Evolutionary conservation across 92 coral and sea anemone species (phyloP).

Genomic region (Phenganax marumi): DNA sequence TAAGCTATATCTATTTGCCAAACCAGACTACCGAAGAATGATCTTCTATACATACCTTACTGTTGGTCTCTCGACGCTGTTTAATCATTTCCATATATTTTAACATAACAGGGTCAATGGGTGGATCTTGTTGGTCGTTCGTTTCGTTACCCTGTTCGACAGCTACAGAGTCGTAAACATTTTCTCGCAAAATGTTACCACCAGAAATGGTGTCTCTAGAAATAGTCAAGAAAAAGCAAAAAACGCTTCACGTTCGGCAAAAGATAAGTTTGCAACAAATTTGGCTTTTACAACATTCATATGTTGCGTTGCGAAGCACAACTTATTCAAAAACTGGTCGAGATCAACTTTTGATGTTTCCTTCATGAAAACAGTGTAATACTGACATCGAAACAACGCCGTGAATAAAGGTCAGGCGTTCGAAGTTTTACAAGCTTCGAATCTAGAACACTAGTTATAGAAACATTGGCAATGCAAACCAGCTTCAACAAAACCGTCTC

Average conservation of each 20-base stretch:
- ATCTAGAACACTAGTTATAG: too few species aligned
- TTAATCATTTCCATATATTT: constrained; percentile 45
- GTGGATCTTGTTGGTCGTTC: constrained; percentile 25
- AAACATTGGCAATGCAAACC: too few species aligned
- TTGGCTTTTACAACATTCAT: neutral
- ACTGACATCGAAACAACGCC: too few species aligned
- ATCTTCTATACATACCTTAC: neutral
- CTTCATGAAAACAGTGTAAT: too few species aligned
- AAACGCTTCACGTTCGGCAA: neutral
- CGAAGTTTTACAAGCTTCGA: too few species aligned
- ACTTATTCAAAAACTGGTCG: too few species aligned
- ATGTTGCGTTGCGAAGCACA: too few species aligned
- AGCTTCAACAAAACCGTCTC: too few species aligned
- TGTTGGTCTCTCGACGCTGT: constrained; percentile 21
- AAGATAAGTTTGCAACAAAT: neutral
- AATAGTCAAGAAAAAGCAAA: neutral
- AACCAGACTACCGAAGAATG: neutral
- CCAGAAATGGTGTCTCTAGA: constrained; percentile 1
- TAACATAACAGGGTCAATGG: constrained; percentile 36
- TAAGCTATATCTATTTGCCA: neutral
- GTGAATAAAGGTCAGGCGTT: too few species aligned
- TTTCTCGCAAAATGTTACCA: neutral
- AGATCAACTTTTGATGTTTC: too few species aligned
- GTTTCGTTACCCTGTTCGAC: constrained; percentile 1
- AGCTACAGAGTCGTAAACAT: neutral